Evolutionary conservation across 2,113 vertebrate genomes (phyloP).

Genomic region (Poeciliopsis occidentalis): DNA sequence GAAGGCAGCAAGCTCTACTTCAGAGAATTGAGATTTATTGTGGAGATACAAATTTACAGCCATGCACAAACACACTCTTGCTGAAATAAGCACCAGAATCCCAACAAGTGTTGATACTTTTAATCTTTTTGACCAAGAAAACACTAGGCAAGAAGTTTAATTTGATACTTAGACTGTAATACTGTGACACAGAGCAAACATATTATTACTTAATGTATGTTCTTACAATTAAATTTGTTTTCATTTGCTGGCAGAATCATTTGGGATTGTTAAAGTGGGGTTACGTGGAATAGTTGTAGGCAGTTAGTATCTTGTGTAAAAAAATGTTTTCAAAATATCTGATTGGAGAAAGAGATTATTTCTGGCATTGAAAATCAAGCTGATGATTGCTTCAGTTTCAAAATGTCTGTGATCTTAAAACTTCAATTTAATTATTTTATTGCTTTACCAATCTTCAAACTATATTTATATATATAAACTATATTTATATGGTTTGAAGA

Average conservation of each 20-base stretch:
- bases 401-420: not conserved
- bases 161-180: slow-evolving; percentile 66
- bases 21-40: slow-evolving; percentile 22
- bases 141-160: slow-evolving; percentile 34
- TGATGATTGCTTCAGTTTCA: not conserved
- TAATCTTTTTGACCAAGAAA: slow-evolving; percentile 31
- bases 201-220: slow-evolving; percentile 18
- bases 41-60: slow-evolving; percentile 16
- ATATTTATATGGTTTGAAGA: no score
- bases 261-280: not conserved
- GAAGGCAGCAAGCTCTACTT: slow-evolving; percentile 47
- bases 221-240: slow-evolving; percentile 36
- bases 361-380: not conserved
- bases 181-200: slow-evolving; percentile 66
- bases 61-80: slow-evolving; percentile 11
- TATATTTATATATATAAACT: not conserved
- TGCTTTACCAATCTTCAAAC: not conserved
- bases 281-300: not conserved
- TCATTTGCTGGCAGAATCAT: slow-evolving; percentile 4
- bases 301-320: not conserved
- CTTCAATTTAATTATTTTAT: not conserved
- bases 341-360: not conserved
- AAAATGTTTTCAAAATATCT: not conserved
- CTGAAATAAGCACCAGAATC: slow-evolving; percentile 5
- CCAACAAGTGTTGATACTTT: slow-evolving; percentile 27